Base-by-base conservation (phyloP, 2,888 invertebrate species). In the Acholoe squamosa region DNA sequence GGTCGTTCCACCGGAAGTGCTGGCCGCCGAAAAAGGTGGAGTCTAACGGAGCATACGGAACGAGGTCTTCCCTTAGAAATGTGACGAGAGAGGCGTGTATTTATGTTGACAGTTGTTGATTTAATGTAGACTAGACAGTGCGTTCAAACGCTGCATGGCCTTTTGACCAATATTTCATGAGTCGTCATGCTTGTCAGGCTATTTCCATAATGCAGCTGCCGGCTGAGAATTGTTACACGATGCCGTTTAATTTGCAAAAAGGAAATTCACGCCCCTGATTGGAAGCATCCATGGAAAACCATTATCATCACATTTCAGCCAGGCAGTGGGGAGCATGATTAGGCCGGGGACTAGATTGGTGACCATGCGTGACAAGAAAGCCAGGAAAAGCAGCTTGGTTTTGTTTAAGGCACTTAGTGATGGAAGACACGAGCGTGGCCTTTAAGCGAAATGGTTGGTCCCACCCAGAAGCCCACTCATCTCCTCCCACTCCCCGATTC, bases 261-360 rank as follows among this genome's bases (percentile, higher is more conserved):
- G 25, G 33, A 33, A 34, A 80, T 80, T 16, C 33, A 43, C 7
- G 22, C 80, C 43, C 1, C 25, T 76, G 76, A 76, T 80, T 80
- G 34, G 34, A 43, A 80, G 80, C 80, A 80, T 5, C 80, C 80
- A 80, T 80, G 34, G 80, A 80, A n/a, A 80, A 80, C 80, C 80
- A 80, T 80, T 80, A 80, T 80, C 80, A 80, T 80, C 80, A 80
- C 33, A 43, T 80, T 80, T 80, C 80, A 80, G 80, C 34, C 33
- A 0, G 80, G 80, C 34, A n/a, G 5, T 10, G n/a, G 22, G 0
- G 22, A 80, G 25, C 80, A 33, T 19, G 80, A 80, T 80, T 1
- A 12, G 34, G 25, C n/a, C 34, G 80, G 34, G 12, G 80, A 16
- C 31, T 80, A 34, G 80, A 80, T 80, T 43, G 80, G 80, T 80